These are phyloP conservation scores for Agraylea sexmaculata DNA, from an alignment of 1,140 invertebrate species.

Conservation along the genomic window DNA sequence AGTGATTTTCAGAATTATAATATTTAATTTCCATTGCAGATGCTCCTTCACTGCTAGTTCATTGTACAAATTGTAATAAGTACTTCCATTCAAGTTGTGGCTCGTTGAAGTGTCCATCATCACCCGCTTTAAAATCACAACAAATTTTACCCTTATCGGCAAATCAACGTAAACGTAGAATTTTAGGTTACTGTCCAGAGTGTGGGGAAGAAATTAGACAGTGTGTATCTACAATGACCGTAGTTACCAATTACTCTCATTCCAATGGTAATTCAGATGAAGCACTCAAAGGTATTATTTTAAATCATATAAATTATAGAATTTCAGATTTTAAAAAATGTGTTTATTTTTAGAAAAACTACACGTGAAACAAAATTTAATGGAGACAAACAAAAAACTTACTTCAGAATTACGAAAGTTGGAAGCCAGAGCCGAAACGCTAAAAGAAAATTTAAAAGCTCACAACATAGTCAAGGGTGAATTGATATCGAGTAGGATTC, in stretches of 20 bases:
- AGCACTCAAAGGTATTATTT: slow-evolving; percentile 9
- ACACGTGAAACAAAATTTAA: slow-evolving; percentile 32
- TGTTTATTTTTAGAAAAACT: slow-evolving; percentile 30
- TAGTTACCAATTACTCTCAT: slow-evolving; percentile 12
- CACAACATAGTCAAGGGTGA: slow-evolving; percentile 35
- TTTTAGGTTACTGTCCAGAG: slow-evolving; percentile 9
- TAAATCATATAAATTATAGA: background rate
- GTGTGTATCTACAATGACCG: slow-evolving; percentile 7
- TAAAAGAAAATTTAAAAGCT: slow-evolving; percentile 37
- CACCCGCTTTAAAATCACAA: slow-evolving; percentile 6
- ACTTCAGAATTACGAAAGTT: slow-evolving; percentile 33
- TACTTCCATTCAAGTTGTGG: slow-evolving; percentile 35
- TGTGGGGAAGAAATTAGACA: slow-evolving; percentile 15
- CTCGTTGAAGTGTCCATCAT: slow-evolving; percentile 13
- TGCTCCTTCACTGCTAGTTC: slow-evolving; percentile 31
- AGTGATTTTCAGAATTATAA: slow-evolving; percentile 1
- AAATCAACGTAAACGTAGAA: slow-evolving; percentile 1
- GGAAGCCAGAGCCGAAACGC: slow-evolving; percentile 30
- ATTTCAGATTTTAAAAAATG: background rate
- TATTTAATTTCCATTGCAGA: slow-evolving; percentile 22
- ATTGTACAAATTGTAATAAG: slow-evolving; percentile 28
- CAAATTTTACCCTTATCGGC: slow-evolving; percentile 7
- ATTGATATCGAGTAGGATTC: slow-evolving; percentile 35
- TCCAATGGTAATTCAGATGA: slow-evolving; percentile 7
- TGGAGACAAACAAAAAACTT: slow-evolving; percentile 35